A percentile compares a stretch with the other conserved stretches of the same genome.
Conservation (phyloP, 1,140 invertebrate genomes). For the Heliconius hermathena region DNA sequence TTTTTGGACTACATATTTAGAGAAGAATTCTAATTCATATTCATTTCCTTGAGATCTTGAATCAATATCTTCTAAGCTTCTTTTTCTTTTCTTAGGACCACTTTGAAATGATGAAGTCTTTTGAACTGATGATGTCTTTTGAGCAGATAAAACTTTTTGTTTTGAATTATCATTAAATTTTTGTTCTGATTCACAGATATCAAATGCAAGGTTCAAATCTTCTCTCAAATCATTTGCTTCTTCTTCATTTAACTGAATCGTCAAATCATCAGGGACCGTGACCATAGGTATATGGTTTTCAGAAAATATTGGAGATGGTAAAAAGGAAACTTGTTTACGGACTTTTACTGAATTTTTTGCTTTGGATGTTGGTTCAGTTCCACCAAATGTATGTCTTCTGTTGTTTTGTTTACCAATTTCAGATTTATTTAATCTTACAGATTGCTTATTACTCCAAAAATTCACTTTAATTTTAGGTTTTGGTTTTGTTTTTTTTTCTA, state of each 20-base stretch:
- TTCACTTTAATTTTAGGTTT: constrained; percentile 77
- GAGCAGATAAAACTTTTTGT: constrained; percentile 40
- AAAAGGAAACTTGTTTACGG: constrained; percentile 68
- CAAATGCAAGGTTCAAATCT: constrained; percentile 63
- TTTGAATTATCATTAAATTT: constrained; percentile 45
- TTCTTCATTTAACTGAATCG: constrained; percentile 73
- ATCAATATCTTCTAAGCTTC: constrained; percentile 49
- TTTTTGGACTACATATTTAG: constrained; percentile 78
- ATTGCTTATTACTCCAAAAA: constrained; percentile 73
- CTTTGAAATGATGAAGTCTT: constrained; percentile 48
- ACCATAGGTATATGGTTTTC: constrained; percentile 77
- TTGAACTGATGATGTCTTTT: constrained; percentile 43
- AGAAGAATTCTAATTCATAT: constrained; percentile 75
- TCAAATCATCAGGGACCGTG: constrained; percentile 74
- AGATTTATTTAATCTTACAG: constrained; percentile 49
- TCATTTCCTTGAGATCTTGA: constrained; percentile 58
- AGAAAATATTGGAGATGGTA: constrained; percentile 69
- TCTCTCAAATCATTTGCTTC: constrained; percentile 68
- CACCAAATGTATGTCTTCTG: constrained; percentile 59
- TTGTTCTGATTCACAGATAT: constrained; percentile 44
- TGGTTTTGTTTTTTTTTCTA: constrained; percentile 59
- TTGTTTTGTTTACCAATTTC: constrained; percentile 48
- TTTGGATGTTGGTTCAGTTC: constrained; percentile 45
- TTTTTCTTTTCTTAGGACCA: constrained; percentile 63
- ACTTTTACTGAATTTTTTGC: constrained; percentile 64